Evolutionary conservation across 2,888 invertebrate species (phyloP).

Genomic region (Phasia obesa): DNA sequence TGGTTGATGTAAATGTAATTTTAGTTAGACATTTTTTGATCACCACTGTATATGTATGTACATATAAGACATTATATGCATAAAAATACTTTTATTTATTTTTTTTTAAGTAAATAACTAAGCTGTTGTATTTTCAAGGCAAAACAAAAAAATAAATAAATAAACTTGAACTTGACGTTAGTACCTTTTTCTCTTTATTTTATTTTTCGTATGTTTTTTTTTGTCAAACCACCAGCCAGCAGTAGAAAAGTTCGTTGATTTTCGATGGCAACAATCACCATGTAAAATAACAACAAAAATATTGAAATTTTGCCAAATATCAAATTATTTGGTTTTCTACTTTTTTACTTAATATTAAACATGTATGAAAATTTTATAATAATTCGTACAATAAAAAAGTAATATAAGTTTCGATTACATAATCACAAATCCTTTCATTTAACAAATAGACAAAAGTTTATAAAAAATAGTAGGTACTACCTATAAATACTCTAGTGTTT

Average conservation of each 20-base stretch:
- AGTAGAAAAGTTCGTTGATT: slow-evolving; percentile 34
- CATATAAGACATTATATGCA: too few relatives aligned
- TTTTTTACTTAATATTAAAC: not conserved
- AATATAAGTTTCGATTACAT: not conserved
- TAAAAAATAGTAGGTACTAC: too few relatives aligned
- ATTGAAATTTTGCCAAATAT: slow-evolving; percentile 64
- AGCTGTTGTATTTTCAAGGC: not conserved
- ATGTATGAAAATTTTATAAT: not conserved
- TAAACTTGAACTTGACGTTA: slow-evolving; percentile 68
- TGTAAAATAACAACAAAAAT: slow-evolving; percentile 16
- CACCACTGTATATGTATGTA: too few relatives aligned
- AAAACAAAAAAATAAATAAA: slow-evolving; percentile 21
- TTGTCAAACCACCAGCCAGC: slow-evolving; percentile 5
- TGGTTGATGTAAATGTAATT: too few relatives aligned
- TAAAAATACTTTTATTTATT: too few relatives aligned
- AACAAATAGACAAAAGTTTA: not conserved
- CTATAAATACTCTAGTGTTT: too few relatives aligned
- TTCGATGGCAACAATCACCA: slow-evolving; percentile 8
- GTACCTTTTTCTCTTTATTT: slow-evolving; percentile 24
- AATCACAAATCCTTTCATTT: not conserved
- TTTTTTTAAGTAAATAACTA: too few relatives aligned
- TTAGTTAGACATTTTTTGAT: too few relatives aligned
- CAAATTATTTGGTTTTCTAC: slow-evolving; percentile 19
- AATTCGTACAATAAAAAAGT: not conserved
- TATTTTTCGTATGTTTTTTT: not conserved